Conservation (phyloP, 1,140 invertebrate species). For the Octopus sinensis region DNA sequence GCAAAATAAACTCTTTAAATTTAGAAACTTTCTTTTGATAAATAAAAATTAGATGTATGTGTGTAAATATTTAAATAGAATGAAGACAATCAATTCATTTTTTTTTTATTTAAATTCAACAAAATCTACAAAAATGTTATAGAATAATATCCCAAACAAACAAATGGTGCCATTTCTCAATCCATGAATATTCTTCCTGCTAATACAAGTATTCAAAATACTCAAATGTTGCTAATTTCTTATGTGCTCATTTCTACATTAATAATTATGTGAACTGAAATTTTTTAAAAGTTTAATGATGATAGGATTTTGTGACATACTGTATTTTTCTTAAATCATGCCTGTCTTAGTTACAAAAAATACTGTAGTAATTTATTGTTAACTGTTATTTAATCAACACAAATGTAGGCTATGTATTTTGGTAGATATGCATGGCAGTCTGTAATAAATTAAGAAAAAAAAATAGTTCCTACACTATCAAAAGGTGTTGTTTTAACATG, state of each 20-base stretch:
- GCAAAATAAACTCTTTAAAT: too few relatives aligned
- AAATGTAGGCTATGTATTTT: constrained; percentile 6
- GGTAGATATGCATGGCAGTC: background rate
- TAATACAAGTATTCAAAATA: constrained; percentile 1
- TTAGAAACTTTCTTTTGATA: too few relatives aligned
- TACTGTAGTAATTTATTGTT: background rate
- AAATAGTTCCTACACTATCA: too few relatives aligned
- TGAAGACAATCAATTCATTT: too few relatives aligned
- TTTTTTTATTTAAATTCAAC: too few relatives aligned
- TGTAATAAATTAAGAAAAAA: too few relatives aligned
- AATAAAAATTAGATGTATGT: too few relatives aligned
- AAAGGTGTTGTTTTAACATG: too few relatives aligned
- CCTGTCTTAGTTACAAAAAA: background rate
- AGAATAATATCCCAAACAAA: too few relatives aligned
- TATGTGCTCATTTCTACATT: constrained; percentile 6
- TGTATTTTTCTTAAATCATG: constrained; percentile 3
- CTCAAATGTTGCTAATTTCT: constrained; percentile 1
- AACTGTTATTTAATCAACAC: background rate
- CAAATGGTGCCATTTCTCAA: too few relatives aligned
- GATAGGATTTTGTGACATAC: constrained; percentile 6
- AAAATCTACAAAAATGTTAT: too few relatives aligned
- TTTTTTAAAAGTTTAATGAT: background rate
- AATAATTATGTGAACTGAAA: background rate
- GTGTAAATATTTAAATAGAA: too few relatives aligned
- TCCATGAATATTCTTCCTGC: background rate